phyloP scores from a whole-genome alignment of 2,888 invertebrate genomes.

The Zootermopsis nevadensis region DNA sequence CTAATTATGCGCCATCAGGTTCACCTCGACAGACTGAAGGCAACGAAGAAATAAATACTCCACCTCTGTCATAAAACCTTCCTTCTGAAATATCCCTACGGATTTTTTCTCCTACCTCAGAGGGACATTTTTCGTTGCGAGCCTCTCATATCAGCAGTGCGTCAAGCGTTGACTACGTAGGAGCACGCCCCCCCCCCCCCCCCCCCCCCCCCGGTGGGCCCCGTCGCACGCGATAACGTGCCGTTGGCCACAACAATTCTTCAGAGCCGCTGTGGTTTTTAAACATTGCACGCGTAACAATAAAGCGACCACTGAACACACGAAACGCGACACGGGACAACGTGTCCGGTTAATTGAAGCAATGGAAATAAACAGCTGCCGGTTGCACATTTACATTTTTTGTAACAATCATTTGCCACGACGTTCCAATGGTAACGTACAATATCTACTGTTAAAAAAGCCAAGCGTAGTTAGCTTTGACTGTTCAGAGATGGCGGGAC shows the following conservation, averaged over 20 bases:
- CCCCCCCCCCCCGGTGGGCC: neutral
- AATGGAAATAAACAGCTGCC: too few species aligned
- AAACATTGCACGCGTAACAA: neutral
- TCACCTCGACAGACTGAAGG: too few species aligned
- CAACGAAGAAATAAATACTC: too few species aligned
- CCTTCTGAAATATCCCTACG: neutral
- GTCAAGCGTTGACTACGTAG: neutral
- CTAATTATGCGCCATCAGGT: too few species aligned
- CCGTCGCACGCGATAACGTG: neutral
- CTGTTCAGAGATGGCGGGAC: too few species aligned
- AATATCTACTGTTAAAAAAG: too few species aligned
- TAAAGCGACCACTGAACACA: neutral
- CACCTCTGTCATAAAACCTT: neutral
- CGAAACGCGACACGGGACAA: neutral
- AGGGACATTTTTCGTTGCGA: neutral
- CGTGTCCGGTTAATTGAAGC: neutral
- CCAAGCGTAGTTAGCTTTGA: too few species aligned
- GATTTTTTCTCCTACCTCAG: neutral
- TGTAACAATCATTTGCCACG: too few species aligned
- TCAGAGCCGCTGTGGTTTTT: neutral
- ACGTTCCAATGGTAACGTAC: too few species aligned
- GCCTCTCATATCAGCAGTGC: neutral
- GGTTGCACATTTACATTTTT: too few species aligned
- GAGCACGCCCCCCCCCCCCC: neutral
- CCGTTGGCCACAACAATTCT: neutral